A percentile compares a stretch with the other conserved stretches of the same genome.
Evolutionary conservation across 2,797 vertebrate genomes (phyloP).

Genomic region (Amazona finschi): DNA sequence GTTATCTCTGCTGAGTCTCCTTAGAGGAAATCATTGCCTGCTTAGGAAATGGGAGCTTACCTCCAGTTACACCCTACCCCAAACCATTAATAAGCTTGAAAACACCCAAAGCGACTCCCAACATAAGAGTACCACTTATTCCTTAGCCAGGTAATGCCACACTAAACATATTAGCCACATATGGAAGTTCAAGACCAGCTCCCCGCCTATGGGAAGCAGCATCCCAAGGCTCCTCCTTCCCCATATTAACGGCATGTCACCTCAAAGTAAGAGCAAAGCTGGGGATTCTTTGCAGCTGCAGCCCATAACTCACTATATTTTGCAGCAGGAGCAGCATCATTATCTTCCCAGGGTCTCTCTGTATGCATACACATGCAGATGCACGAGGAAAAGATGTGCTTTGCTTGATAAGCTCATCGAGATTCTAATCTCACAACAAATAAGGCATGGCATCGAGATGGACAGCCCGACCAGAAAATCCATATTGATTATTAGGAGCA

Average conservation of each 20-base stretch:
- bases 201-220: neutral
- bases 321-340: constrained; percentile 40
- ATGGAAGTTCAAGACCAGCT: neutral
- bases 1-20: neutral
- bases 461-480: constrained; percentile 65
- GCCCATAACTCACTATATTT: neutral
- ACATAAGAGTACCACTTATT: neutral
- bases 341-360: constrained; percentile 58
- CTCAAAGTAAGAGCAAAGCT: neutral
- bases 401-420: constrained; percentile 57
- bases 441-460: constrained; percentile 60
- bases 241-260: neutral
- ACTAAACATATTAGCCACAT: neutral
- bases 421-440: constrained; percentile 68
- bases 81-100: neutral
- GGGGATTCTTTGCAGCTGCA: neutral
- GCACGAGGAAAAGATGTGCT: neutral
- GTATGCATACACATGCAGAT: neutral
- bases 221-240: neutral
- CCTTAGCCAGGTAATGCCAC: neutral
- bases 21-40: neutral
- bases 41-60: neutral
- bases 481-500: constrained; percentile 73
- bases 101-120: neutral
- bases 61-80: neutral